These are phyloP conservation scores for Cistogaster globosa DNA, from an alignment of 2,888 invertebrate genomes.

Conservation along the genomic window DNA sequence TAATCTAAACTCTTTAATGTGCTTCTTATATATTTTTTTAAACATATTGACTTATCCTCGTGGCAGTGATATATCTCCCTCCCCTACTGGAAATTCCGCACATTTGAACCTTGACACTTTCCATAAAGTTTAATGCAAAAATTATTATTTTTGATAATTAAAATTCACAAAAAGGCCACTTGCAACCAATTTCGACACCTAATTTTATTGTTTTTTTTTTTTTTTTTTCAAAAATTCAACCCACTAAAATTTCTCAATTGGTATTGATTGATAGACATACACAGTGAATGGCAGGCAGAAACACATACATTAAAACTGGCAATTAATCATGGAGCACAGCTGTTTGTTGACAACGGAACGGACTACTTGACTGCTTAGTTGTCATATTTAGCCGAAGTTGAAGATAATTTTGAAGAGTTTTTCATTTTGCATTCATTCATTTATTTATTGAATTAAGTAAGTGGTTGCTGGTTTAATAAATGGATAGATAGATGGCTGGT, in stretches of 20 bases:
- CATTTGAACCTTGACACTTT: constrained; percentile 32
- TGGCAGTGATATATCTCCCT: too few relatives aligned
- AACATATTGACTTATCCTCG: too few relatives aligned
- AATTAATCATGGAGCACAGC: constrained; percentile 55
- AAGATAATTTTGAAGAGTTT: constrained; percentile 47
- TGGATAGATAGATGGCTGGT: not conserved
- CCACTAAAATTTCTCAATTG: constrained; percentile 42
- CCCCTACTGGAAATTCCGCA: not conserved
- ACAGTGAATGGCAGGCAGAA: constrained; percentile 5
- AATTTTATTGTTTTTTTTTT: not conserved
- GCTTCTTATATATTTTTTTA: too few relatives aligned
- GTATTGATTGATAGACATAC: constrained; percentile 42
- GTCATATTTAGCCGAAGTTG: constrained; percentile 51
- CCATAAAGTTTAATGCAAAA: not conserved
- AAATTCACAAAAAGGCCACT: not conserved
- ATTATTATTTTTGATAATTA: not conserved
- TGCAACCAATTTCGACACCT: constrained; percentile 5
- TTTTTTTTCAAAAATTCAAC: not conserved
- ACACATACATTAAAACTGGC: constrained; percentile 14
- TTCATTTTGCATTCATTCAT: constrained; percentile 22
- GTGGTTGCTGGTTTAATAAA: constrained; percentile 15
- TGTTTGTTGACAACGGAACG: constrained; percentile 46
- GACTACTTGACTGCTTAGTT: constrained; percentile 56
- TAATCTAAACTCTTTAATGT: too few relatives aligned
- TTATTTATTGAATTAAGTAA: constrained; percentile 55